Evolutionary conservation across 2,797 vertebrate genomes (phyloP).

Genomic region (Rhynchotus rufescens): DNA sequence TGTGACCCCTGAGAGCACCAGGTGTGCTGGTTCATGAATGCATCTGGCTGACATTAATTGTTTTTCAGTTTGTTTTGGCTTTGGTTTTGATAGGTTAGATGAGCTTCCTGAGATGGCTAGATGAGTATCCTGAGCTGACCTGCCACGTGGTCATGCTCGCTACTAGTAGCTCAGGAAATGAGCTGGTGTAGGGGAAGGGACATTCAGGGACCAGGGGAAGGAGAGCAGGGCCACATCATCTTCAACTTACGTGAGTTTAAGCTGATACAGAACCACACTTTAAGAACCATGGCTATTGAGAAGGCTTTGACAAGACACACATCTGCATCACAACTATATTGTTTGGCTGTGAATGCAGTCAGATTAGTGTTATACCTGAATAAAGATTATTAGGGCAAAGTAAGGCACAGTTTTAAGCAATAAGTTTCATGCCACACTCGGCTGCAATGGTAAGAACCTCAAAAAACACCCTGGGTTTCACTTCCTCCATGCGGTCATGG

Average conservation of each 20-base stretch:
- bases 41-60: not conserved
- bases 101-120: not conserved
- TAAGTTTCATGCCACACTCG: not conserved
- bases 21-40: rapidly evolving
- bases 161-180: not conserved
- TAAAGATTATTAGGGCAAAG: not conserved
- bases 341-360: not conserved
- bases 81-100: not conserved
- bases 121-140: not conserved
- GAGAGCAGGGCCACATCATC: not conserved
- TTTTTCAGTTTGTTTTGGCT: not conserved
- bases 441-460: not conserved
- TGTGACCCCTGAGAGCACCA: not conserved
- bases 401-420: not conserved
- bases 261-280: not conserved
- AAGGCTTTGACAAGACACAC: not conserved
- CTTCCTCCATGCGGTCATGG: slow-evolving; percentile 1
- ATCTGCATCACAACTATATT: not conserved
- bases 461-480: slow-evolving; percentile 15
- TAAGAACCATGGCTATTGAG: not conserved
- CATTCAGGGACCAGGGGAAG: not conserved
- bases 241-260: not conserved
- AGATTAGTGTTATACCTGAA: not conserved
- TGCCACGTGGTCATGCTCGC: not conserved
- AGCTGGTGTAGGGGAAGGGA: not conserved